Base-by-base conservation (phyloP, 2,113 vertebrate species). In the Fregetta grallaria region DNA sequence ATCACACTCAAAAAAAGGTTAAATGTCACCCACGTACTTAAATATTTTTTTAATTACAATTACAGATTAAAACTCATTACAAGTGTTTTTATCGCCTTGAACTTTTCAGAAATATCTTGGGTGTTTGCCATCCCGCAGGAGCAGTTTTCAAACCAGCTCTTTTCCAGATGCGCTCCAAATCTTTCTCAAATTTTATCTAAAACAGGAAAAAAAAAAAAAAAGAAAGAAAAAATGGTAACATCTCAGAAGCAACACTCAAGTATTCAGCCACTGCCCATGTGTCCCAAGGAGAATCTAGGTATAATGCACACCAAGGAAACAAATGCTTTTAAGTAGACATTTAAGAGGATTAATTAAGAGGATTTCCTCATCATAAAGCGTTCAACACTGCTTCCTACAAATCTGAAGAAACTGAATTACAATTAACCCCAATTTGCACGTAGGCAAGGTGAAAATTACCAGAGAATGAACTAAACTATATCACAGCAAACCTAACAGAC, bases 171-270 rank as follows among this genome's bases (percentile, higher is more conserved):
- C 98, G 98, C 50, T 94, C 93, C 92, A 99, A 92, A 63, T 99
- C 99, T 5, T 86, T 96, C 97, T 99, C 99, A 92, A 99, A 99
- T 62, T 90, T 98, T 55, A 83, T 71, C 99, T 99, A 94, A 27
- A 86, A 95, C 23, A 53, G 11, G 11, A 32, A 13, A 52, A 38
- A 55, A 42, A 58, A 25, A 68, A 36, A 55, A 5, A 23, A 11
- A 55, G 7, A 50, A 45, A 66, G 17, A 44, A 40, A 29, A 49
- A 49, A 30, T 0, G 2, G 13, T 63, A 47, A 74, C 9, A 10
- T 1, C 32, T 88, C 63, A 86, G 19, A 62, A 77, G 36, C 23
- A 80, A 75, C 26, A 76, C 15, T 5, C 34, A 27, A 62, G 9
- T 45, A 42, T 50, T 52, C 52, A 88, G 68, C 27, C 38, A 32